phyloP scores from a whole-genome alignment of 2,113 vertebrate species.

The Sander lucioperca region DNA sequence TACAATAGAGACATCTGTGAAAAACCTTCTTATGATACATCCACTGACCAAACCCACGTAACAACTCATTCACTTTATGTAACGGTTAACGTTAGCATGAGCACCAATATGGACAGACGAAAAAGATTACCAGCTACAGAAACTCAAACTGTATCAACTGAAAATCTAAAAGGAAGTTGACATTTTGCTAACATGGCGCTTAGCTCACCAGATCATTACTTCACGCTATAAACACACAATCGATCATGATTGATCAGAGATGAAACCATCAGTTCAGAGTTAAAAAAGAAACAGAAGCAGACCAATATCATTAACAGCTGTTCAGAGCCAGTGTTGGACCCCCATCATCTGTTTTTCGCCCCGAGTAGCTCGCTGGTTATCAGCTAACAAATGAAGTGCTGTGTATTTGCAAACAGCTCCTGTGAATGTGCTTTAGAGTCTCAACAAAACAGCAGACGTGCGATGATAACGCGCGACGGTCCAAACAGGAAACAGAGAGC shows the following conservation, averaged over 20 bases:
- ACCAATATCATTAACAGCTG: no score
- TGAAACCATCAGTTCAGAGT: not conserved
- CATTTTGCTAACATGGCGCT: no score
- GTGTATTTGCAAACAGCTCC: not conserved
- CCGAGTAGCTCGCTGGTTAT: not conserved
- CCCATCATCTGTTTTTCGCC: no score
- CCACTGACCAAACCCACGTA: not conserved
- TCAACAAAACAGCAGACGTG: slow-evolving; percentile 28
- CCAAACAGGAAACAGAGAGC: slow-evolving; percentile 4
- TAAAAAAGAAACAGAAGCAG: not conserved
- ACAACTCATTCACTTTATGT: not conserved
- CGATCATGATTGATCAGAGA: not conserved
- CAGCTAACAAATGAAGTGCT: not conserved
- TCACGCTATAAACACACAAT: not conserved
- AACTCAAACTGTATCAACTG: not conserved
- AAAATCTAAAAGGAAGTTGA: no score
- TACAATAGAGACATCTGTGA: no score
- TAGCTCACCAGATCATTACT: no score
- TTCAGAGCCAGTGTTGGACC: no score
- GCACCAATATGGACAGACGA: not conserved
- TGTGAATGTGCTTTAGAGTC: not conserved
- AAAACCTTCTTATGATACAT: no score
- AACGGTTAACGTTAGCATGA: not conserved
- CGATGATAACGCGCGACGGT: not conserved
- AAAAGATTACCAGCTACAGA: not conserved